Percentiles rank a stretch among this genome's conserved stretches.
Evolutionary conservation across 2,888 invertebrate species (phyloP).

Genomic region (Rhopalosiphum nymphaeae): DNA sequence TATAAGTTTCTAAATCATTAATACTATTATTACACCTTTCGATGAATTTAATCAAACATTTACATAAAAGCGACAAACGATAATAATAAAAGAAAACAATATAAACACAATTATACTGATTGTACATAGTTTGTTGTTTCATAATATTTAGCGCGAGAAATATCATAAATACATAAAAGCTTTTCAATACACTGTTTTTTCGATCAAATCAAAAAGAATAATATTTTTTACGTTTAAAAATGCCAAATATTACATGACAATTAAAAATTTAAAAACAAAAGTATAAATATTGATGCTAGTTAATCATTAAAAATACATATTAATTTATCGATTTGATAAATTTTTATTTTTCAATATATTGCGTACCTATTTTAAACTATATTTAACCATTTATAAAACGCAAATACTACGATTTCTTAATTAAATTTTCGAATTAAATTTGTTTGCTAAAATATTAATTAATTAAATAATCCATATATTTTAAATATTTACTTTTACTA

Average conservation of each 20-base stretch:
- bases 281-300: neutral
- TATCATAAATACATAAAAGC: neutral
- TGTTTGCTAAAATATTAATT: neutral
- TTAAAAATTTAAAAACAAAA: neutral
- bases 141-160: neutral
- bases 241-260: neutral
- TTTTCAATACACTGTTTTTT: neutral
- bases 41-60: neutral
- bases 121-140: neutral
- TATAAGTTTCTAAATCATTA: neutral
- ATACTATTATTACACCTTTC: neutral
- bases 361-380: neutral
- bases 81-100: neutral
- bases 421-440: neutral
- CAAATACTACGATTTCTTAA: neutral
- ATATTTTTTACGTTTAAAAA: neutral
- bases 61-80: neutral
- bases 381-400: neutral
- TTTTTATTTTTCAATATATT: neutral
- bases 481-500: neutral
- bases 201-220: neutral
- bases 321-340: neutral
- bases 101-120: neutral
- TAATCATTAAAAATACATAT: neutral
- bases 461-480: neutral